Evolutionary conservation across 2,113 vertebrate species (phyloP).

Genomic region (Agapornis roseicollis): DNA sequence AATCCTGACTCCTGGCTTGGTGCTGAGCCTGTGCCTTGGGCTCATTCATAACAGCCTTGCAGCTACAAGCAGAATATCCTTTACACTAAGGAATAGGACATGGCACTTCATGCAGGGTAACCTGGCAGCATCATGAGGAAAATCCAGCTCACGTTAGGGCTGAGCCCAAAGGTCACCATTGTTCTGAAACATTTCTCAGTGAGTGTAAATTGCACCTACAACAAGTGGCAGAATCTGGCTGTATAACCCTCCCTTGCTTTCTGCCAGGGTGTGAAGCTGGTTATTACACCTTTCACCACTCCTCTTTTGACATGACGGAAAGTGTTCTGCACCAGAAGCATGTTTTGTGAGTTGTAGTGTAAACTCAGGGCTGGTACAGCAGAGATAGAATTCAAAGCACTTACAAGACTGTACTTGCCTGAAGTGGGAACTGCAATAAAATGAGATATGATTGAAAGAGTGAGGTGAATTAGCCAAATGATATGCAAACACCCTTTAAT

Average conservation of each 20-base stretch:
- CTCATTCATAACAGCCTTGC: not conserved
- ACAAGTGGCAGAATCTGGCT: not conserved
- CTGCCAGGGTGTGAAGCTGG: not conserved
- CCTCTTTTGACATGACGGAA: not conserved
- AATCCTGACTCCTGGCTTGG: not conserved
- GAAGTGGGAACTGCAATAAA: not conserved
- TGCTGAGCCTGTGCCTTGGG: not conserved
- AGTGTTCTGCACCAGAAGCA: not conserved
- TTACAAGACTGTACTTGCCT: not conserved
- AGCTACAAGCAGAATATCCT: not conserved
- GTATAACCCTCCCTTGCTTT: not conserved
- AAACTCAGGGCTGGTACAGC: not conserved
- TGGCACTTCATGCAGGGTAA: not conserved
- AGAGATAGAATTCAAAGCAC: not conserved
- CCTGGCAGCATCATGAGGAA: not conserved
- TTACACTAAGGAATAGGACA: not conserved
- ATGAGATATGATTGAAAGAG: not conserved
- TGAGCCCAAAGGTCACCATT: not conserved
- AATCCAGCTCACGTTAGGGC: not conserved
- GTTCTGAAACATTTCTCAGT: not conserved
- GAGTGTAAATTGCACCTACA: not conserved
- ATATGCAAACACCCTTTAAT: slow-evolving; percentile 33
- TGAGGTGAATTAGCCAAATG: not conserved
- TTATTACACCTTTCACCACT: not conserved
- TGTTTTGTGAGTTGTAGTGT: not conserved